Evolutionary conservation across 2,797 vertebrate species (phyloP).

Genomic region (Oreochromis grahami): DNA sequence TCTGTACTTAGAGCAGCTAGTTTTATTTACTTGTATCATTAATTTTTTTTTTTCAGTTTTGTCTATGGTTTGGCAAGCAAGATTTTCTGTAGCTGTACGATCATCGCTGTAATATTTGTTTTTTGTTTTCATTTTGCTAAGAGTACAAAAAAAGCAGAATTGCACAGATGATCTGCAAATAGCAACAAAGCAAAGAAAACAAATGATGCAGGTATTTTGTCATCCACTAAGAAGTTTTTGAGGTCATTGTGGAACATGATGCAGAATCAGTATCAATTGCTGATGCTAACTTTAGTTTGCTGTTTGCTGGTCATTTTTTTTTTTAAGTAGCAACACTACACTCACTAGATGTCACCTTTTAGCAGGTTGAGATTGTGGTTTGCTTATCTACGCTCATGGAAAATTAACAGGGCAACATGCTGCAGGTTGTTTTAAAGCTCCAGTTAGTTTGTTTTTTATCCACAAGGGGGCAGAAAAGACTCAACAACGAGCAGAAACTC

Average conservation of each 20-base stretch:
- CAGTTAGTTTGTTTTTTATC: neutral
- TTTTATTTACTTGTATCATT: slow-evolving; percentile 37
- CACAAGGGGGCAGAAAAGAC: slow-evolving; percentile 7
- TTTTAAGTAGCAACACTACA: neutral
- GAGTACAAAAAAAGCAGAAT: neutral
- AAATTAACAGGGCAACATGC: neutral
- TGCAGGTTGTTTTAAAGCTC: neutral
- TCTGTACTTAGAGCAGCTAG: slow-evolving; percentile 59
- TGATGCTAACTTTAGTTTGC: neutral
- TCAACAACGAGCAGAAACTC: neutral
- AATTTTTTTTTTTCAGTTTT: slow-evolving; percentile 2
- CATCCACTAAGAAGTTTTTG: neutral
- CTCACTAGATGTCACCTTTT: neutral
- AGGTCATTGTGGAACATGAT: neutral
- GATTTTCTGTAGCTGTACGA: neutral
- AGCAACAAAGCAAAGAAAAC: neutral
- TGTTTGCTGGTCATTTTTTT: neutral
- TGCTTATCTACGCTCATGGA: neutral
- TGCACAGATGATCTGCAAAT: neutral
- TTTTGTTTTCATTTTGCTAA: neutral
- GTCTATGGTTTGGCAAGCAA: neutral
- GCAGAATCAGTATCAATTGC: neutral
- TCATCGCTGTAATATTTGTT: neutral
- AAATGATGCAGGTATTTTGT: neutral
- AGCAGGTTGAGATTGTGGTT: neutral